Evolutionary conservation across 2,113 vertebrate genomes (phyloP).

Genomic region (Rattus norvegicus): GRCr8 NC_086028.1:52994001-52994500

Average conservation of each 20-base stretch:
- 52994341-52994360: slow-evolving; percentile 81
- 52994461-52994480: rapidly evolving
- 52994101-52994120: slow-evolving; percentile 53
- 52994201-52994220: slow-evolving; percentile 79
- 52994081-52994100: background rate
- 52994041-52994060: background rate
- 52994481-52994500: background rate
- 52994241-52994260: slow-evolving; percentile 66
- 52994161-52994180: slow-evolving; percentile 85
- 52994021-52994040: slow-evolving; percentile 8
- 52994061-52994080: slow-evolving; percentile 35
- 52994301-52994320: slow-evolving; percentile 29
- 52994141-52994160: slow-evolving; percentile 78
- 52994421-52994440: background rate
- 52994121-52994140: slow-evolving; percentile 63
- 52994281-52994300: slow-evolving; percentile 65
- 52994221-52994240: slow-evolving; percentile 70
- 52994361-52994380: slow-evolving; percentile 33
- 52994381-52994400: slow-evolving; percentile 1
- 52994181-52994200: slow-evolving; percentile 74
- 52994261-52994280: slow-evolving; percentile 72
- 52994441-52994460: background rate
- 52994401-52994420: background rate
- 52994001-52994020: background rate
- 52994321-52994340: slow-evolving; percentile 43